These are phyloP conservation scores for Cephus pygmeus DNA, from an alignment of 2,888 invertebrate species.

Conservation along the genomic window DNA sequence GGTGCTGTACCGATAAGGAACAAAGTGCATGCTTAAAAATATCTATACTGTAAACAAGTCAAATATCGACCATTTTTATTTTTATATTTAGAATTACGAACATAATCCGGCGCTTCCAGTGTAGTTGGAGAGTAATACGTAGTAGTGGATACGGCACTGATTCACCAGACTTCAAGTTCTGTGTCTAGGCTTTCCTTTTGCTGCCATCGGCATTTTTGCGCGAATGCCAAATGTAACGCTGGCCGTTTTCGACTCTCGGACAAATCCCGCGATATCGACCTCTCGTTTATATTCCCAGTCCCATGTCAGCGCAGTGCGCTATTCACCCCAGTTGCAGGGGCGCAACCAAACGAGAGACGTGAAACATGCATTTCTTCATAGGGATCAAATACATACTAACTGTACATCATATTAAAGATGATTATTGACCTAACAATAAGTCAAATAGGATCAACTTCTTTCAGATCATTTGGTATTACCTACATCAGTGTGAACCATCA, in stretches of 20 bases:
- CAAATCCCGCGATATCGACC: neutral
- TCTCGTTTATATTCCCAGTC: neutral
- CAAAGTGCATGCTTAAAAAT: neutral
- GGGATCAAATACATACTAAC: neutral
- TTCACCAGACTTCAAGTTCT: neutral
- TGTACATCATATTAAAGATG: neutral
- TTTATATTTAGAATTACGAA: neutral
- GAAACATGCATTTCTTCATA: neutral
- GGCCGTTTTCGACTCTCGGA: neutral
- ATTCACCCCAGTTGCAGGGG: neutral
- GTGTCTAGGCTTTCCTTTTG: neutral
- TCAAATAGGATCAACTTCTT: neutral
- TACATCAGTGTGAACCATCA: neutral
- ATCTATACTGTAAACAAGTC: neutral
- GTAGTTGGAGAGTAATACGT: neutral
- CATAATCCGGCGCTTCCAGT: neutral
- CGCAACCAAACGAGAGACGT: neutral
- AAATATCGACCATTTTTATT: neutral
- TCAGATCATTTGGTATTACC: neutral
- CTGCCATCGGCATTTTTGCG: neutral
- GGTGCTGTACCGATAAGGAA: neutral
- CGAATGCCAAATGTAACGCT: neutral
- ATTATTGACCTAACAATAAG: neutral
- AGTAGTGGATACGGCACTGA: neutral
- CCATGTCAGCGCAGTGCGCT: neutral